Conservation (phyloP, 2,113 vertebrate genomes). For the Leptobrachium ailaonicum region DNA sequence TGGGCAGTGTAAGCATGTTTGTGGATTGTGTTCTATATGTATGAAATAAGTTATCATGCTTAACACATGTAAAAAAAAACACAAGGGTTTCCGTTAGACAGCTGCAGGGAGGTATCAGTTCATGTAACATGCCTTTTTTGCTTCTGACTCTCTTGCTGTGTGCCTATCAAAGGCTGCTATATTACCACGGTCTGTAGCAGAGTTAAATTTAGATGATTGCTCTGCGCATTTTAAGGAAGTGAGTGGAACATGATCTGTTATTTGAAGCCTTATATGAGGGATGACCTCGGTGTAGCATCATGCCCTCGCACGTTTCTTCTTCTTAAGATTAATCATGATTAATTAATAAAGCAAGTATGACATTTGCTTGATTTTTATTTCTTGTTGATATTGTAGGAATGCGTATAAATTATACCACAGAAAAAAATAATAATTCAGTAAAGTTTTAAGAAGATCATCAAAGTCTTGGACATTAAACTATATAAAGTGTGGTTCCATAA, state of each 20-base stretch:
- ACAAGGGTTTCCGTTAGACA: neutral
- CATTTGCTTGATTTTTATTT: no score
- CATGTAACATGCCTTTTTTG: slow-evolving; percentile 11
- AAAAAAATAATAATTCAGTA: no score
- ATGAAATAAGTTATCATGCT: neutral
- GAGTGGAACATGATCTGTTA: slow-evolving; percentile 19
- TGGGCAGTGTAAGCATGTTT: neutral
- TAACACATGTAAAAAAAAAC: neutral
- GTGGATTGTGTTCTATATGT: neutral
- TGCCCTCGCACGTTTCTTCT: neutral
- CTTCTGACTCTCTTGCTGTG: slow-evolving; percentile 5
- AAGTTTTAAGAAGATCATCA: no score
- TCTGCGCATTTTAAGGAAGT: neutral
- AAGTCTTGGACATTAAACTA: no score
- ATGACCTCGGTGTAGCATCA: neutral
- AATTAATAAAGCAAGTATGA: neutral
- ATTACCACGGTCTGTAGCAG: slow-evolving; percentile 1
- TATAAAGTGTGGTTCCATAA: no score
- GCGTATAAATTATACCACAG: no score
- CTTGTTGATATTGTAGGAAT: no score
- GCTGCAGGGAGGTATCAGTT: neutral
- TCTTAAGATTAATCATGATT: neutral
- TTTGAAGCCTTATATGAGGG: neutral
- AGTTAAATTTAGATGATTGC: slow-evolving; percentile 21
- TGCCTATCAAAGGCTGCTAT: slow-evolving; percentile 1